phyloP scores from a whole-genome alignment of 2,888 invertebrate species.

The Lasioglossum villosulum region DNA sequence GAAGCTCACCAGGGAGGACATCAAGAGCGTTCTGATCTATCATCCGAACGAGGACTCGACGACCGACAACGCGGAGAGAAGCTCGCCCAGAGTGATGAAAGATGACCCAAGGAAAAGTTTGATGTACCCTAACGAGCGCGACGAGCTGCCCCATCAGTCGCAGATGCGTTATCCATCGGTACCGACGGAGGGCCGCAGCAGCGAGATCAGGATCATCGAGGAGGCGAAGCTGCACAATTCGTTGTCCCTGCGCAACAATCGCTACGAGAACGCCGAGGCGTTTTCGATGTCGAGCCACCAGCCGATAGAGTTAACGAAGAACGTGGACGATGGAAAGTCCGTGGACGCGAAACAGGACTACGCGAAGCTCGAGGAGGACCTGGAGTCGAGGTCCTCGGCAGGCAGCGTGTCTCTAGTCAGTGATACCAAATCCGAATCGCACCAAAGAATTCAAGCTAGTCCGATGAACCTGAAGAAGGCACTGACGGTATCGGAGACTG shows the following conservation, averaged over 20 bases:
- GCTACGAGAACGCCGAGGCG: slow-evolving; percentile 63
- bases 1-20: slow-evolving; percentile 93
- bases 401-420: slow-evolving; percentile 81
- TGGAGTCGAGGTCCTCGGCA: slow-evolving; percentile 79
- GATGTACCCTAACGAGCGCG: slow-evolving; percentile 74
- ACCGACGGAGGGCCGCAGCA: slow-evolving; percentile 54
- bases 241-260: slow-evolving; percentile 37
- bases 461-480: slow-evolving; percentile 79
- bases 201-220: slow-evolving; percentile 72
- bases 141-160: slow-evolving; percentile 56
- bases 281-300: slow-evolving; percentile 67
- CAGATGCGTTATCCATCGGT: slow-evolving; percentile 68
- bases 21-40: slow-evolving; percentile 94
- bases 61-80: slow-evolving; percentile 86
- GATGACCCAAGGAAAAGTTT: slow-evolving; percentile 80
- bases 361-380: slow-evolving; percentile 84
- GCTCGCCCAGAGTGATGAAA: slow-evolving; percentile 66
- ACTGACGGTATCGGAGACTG: slow-evolving; percentile 45
- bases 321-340: slow-evolving; percentile 62
- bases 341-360: slow-evolving; percentile 70
- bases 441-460: slow-evolving; percentile 81
- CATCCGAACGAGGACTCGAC: slow-evolving; percentile 94
- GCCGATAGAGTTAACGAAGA: slow-evolving; percentile 67
- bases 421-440: slow-evolving; percentile 78
- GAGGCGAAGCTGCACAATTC: slow-evolving; percentile 65